These are phyloP conservation scores for Pteruthius melanotis DNA, from an alignment of 2,113 vertebrate species.

Conservation along the genomic window DNA sequence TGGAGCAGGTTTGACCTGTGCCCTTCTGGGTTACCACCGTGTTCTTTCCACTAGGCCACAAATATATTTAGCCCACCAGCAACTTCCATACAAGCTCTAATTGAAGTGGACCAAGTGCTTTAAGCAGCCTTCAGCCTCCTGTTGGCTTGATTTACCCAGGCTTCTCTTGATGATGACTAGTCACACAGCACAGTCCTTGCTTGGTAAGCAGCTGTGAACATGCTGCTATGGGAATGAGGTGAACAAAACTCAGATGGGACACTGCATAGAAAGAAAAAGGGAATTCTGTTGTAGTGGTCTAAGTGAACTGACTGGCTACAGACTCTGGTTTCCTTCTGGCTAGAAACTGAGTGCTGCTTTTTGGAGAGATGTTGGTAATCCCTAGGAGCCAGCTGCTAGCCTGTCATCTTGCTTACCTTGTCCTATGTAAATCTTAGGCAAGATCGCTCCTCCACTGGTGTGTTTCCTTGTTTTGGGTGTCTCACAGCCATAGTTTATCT, in stretches of 20 bases:
- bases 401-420: neutral
- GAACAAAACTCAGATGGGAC: neutral
- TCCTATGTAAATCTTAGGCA: neutral
- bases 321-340: neutral
- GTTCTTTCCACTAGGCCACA: neutral
- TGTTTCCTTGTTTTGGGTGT: neutral
- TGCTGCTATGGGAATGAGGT: neutral
- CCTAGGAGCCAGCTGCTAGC: neutral
- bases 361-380: neutral
- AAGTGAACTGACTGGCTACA: neutral
- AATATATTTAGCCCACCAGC: neutral
- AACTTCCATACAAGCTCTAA: neutral
- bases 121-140: neutral
- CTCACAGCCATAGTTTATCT: neutral
- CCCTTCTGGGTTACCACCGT: neutral
- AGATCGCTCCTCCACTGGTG: neutral
- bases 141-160: neutral
- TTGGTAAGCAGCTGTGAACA: neutral
- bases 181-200: neutral
- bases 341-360: neutral
- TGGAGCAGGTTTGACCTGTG: neutral
- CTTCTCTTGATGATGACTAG: neutral
- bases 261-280: neutral
- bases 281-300: neutral
- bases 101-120: neutral